phyloP scores from a whole-genome alignment of 2,797 vertebrate species.

The Silurus aristotelis region DNA sequence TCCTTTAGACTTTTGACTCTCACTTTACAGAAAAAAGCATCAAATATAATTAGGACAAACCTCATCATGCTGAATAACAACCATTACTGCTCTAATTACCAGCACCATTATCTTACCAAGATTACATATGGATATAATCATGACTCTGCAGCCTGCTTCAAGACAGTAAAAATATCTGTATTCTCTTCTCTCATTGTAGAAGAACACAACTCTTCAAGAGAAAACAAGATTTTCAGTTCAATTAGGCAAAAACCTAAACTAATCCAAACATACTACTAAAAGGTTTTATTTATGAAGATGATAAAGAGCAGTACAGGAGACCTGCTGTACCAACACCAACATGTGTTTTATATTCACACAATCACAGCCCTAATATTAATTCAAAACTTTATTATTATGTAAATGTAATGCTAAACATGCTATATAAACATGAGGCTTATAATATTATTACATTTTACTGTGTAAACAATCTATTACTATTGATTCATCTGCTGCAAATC shows the following conservation, averaged over 20 bases:
- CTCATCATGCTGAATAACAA: too few relatives aligned
- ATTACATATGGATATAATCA: too few relatives aligned
- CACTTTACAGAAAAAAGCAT: too few relatives aligned
- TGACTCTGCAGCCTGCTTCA: too few relatives aligned
- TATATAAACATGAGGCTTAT: neutral
- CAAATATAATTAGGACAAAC: too few relatives aligned
- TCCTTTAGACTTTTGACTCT: too few relatives aligned
- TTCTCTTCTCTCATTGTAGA: neutral
- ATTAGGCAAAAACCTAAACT: neutral
- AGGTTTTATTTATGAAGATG: neutral
- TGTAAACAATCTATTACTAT: neutral
- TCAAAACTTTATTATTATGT: neutral
- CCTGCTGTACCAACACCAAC: neutral
- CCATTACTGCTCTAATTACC: too few relatives aligned
- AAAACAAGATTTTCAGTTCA: neutral
- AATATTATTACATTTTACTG: too few relatives aligned
- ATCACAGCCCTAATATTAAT: neutral
- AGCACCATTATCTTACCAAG: too few relatives aligned
- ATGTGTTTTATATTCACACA: too few relatives aligned
- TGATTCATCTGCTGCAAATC: neutral
- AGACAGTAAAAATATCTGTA: neutral
- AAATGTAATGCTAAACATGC: neutral
- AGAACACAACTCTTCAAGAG: neutral
- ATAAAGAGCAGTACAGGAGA: neutral
- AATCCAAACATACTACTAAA: neutral